phyloP scores from a whole-genome alignment of 2,888 invertebrate genomes.

The Pammene aurita region DNA sequence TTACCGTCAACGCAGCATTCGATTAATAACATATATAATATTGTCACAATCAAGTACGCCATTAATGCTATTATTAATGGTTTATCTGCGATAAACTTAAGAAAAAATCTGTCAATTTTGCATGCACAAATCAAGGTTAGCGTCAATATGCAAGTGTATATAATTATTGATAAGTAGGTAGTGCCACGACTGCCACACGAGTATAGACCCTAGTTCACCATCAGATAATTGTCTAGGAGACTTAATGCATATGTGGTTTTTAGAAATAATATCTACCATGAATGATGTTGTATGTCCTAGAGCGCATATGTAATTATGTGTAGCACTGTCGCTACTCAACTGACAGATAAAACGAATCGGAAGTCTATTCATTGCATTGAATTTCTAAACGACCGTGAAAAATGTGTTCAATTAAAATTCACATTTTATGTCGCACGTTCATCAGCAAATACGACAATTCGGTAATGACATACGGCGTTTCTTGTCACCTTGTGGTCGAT shows the following conservation, averaged over 20 bases:
- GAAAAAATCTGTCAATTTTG: constrained; percentile 12
- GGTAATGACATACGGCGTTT: constrained; percentile 17
- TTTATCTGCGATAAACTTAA: background rate
- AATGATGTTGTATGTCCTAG: constrained; percentile 15
- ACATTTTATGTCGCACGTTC: constrained; percentile 13
- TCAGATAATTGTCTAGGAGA: constrained; percentile 16
- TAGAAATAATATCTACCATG: constrained; percentile 14
- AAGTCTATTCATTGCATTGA: constrained; percentile 21
- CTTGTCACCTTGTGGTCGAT: constrained; percentile 26
- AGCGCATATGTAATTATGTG: background rate
- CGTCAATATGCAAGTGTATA: constrained; percentile 28
- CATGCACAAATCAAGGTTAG: constrained; percentile 35
- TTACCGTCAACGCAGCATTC: background rate
- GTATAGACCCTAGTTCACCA: constrained; percentile 12
- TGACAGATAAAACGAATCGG: constrained; percentile 22
- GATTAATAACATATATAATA: background rate
- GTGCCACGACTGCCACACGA: constrained; percentile 3
- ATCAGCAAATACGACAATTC: constrained; percentile 17
- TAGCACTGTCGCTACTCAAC: constrained; percentile 8
- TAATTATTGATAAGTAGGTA: constrained; percentile 33
- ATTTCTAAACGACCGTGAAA: constrained; percentile 32
- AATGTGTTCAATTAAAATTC: constrained; percentile 29
- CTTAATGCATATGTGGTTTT: constrained; percentile 19
- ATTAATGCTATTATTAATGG: background rate
- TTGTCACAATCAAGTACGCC: background rate